These are phyloP conservation scores for Petrosia ficiformis DNA, from an alignment of 37 sponge, comb jelly and placozoan genomes.

Conservation along the genomic window DNA sequence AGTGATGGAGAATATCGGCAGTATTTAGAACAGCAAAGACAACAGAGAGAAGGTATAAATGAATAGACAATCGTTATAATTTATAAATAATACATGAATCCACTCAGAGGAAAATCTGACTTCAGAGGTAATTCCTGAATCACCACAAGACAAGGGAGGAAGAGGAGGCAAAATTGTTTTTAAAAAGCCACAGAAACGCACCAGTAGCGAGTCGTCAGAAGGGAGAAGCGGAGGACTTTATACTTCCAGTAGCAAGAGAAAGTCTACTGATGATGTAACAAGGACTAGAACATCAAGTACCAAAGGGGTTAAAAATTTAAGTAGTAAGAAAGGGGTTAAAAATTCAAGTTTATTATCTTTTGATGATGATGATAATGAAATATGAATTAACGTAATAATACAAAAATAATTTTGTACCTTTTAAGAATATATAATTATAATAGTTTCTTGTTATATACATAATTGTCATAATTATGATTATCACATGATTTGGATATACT, in stretches of 20 bases:
- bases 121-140: too few species aligned
- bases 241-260: background rate
- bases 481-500: too few species aligned
- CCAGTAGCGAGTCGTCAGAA: slow-evolving; percentile 13
- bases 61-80: too few species aligned
- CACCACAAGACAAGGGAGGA: background rate
- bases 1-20: slow-evolving; percentile 33
- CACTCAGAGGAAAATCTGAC: too few species aligned
- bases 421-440: too few species aligned
- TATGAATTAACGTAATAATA: too few species aligned
- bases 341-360: slow-evolving; percentile 57
- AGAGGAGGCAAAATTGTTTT: slow-evolving; percentile 19
- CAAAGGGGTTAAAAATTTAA: slow-evolving; percentile 1
- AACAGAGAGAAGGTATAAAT: too few species aligned
- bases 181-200: slow-evolving; percentile 47
- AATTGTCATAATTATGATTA: too few species aligned
- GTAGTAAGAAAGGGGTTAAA: slow-evolving; percentile 23
- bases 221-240: slow-evolving; percentile 28
- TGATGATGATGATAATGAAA: slow-evolving; percentile 47
- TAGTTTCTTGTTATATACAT: too few species aligned
- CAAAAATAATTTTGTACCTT: too few species aligned
- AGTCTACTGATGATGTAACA: background rate
- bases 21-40: background rate
- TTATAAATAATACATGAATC: too few species aligned
- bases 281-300: slow-evolving; percentile 5